Percentiles rank a stretch among this genome's conserved stretches.
These are phyloP conservation scores for Aspidiotus destructor DNA, from an alignment of 2,888 invertebrate species.

Conservation along the genomic window DNA sequence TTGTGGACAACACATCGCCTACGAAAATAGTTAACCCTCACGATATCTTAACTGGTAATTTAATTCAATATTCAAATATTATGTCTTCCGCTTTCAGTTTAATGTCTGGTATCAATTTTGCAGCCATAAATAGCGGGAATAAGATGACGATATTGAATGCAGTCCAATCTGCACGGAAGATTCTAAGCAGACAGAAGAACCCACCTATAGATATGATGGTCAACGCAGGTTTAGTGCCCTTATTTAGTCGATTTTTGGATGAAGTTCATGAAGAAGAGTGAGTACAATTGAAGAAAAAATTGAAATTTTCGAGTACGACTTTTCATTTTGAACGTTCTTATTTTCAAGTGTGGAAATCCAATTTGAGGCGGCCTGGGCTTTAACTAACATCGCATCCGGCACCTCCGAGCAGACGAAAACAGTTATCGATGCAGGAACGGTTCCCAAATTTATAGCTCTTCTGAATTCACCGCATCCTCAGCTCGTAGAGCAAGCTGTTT, in stretches of 20 bases:
- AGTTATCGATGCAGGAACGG: conserved; percentile 76
- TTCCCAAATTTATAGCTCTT: conserved; percentile 68
- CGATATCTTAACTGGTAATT: conserved; percentile 14
- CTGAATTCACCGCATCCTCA: conserved; percentile 56
- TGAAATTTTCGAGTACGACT: neutral
- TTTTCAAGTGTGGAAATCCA: conserved; percentile 58
- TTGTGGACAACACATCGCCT: conserved; percentile 4
- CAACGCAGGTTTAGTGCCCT: conserved; percentile 83
- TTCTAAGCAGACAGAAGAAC: conserved; percentile 87
- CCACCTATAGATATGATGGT: conserved; percentile 97
- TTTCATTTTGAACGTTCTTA: neutral
- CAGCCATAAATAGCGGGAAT: conserved; percentile 43
- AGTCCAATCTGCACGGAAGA: conserved; percentile 71
- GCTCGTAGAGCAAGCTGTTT: conserved; percentile 86
- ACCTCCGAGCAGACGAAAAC: conserved; percentile 80
- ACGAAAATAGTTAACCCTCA: conserved; percentile 13
- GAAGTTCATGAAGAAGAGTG: conserved; percentile 35
- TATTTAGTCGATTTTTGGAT: conserved; percentile 77
- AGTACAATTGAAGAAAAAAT: conserved; percentile 21
- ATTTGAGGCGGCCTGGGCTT: conserved; percentile 95
- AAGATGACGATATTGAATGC: conserved; percentile 54
- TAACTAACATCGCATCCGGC: conserved; percentile 96
- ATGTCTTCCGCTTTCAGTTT: too few relatives aligned
- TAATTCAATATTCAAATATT: too few relatives aligned
- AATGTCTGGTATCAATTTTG: neutral